These are phyloP conservation scores for Chlorodrepanis virens DNA, from an alignment of 2,113 vertebrate species.

Conservation along the genomic window DNA sequence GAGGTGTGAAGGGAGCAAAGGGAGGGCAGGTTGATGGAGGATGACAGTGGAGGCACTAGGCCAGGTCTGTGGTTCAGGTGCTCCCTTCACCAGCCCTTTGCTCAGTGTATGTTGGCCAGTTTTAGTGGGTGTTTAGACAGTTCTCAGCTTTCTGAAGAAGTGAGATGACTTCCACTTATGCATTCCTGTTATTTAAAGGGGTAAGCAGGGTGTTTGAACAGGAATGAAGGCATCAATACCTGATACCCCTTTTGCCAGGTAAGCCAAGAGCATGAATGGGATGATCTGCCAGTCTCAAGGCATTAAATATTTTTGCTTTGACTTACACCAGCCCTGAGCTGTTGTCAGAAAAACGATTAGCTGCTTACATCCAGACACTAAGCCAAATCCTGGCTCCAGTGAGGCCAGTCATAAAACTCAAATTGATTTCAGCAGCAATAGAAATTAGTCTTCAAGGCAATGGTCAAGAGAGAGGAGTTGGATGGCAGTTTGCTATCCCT, in stretches of 20 bases:
- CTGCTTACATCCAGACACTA: not conserved
- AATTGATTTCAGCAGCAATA: not conserved
- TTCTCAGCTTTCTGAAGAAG: not conserved
- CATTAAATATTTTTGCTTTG: not conserved
- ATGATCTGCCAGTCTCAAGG: not conserved
- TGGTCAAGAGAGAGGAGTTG: not conserved
- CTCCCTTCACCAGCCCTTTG: not conserved
- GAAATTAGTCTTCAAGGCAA: not conserved
- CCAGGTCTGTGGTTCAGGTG: not conserved
- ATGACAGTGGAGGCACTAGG: not conserved
- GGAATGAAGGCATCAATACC: not conserved
- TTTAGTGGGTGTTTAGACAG: not conserved
- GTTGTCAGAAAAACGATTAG: conserved; percentile 17
- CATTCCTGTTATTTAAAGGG: not conserved
- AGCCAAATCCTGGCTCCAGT: conserved; percentile 9
- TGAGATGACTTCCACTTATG: not conserved
- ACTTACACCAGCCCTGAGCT: not conserved
- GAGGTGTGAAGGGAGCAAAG: fast-evolving
- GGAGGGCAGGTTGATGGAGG: not conserved
- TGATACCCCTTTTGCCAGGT: not conserved
- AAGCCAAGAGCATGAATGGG: not conserved
- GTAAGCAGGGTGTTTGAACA: not conserved
- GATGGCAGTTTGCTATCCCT: not conserved
- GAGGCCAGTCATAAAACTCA: conserved; percentile 11
- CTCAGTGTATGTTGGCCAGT: not conserved